Evolutionary conservation across 2,888 invertebrate species (phyloP).

Genomic region (Aleiodes alternator): DNA sequence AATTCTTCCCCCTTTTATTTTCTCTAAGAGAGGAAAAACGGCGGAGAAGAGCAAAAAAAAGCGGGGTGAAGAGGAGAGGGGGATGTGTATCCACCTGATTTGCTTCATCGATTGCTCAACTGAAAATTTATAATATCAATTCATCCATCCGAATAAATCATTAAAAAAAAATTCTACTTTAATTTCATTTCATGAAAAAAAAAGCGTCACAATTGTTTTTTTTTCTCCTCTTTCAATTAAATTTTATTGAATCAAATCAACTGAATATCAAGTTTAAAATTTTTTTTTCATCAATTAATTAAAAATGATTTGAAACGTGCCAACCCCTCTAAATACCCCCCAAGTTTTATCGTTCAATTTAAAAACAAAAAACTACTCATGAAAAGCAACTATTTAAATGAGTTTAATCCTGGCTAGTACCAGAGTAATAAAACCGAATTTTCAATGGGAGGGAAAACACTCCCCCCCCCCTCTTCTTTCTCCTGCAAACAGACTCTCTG

Average conservation of each 20-base stretch:
- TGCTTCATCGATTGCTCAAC: conserved; percentile 1
- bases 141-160: not conserved
- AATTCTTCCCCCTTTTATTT: not conserved
- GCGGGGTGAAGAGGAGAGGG: no score
- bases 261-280: not conserved
- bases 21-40: not conserved
- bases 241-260: not conserved
- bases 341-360: conserved; percentile 37
- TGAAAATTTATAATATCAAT: conserved; percentile 16
- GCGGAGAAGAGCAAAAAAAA: not conserved
- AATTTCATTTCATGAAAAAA: no score
- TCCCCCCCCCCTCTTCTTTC: not conserved
- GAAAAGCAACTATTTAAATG: conserved; percentile 49
- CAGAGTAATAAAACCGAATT: conserved; percentile 48
- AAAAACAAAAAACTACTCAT: conserved; percentile 38
- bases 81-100: conserved; percentile 11
- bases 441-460: conserved; percentile 42
- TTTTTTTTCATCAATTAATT: not conserved
- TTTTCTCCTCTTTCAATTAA: not conserved
- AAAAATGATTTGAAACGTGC: not conserved
- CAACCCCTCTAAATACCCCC: not conserved
- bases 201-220: no score
- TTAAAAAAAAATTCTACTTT: not conserved
- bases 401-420: conserved; percentile 46
- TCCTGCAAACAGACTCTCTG: not conserved